Conservation (phyloP, 2,888 invertebrate species). For the Tetrapedia diversipes region DNA sequence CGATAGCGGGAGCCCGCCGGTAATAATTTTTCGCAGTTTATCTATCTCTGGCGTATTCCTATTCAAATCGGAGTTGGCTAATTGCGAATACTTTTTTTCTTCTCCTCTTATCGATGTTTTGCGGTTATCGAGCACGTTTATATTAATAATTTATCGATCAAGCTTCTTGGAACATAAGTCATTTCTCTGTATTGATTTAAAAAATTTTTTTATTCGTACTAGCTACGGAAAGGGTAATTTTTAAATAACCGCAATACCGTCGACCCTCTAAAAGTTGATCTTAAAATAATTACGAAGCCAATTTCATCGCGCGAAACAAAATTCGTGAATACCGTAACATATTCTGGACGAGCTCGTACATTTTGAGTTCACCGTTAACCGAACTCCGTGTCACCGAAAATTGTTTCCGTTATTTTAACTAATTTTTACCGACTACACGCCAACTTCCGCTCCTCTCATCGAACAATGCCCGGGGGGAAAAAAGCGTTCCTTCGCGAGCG, state of each 20-base stretch:
- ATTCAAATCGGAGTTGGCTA: neutral
- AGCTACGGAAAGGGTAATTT: too few relatives aligned
- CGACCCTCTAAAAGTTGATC: neutral
- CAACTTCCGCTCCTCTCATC: too few relatives aligned
- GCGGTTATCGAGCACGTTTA: neutral
- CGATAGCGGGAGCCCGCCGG: conserved; percentile 35
- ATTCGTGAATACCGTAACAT: neutral
- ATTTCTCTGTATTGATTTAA: too few relatives aligned
- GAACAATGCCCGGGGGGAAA: neutral
- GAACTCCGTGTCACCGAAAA: neutral
- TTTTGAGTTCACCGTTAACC: neutral
- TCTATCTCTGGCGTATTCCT: conserved; percentile 32
- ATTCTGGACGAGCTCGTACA: neutral
- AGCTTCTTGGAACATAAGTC: too few relatives aligned
- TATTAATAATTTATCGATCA: neutral
- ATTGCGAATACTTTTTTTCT: conserved; percentile 8
- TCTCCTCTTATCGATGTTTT: neutral
- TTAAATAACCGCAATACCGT: too few relatives aligned
- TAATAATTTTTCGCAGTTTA: conserved; percentile 50
- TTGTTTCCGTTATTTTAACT: neutral
- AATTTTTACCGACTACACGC: neutral
- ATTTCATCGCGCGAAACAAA: neutral
- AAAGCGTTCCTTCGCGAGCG: neutral
- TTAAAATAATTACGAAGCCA: neutral
- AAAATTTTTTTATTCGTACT: too few relatives aligned